Conservation (phyloP, 1,140 invertebrate genomes). For the Conus betulinus region DNA sequence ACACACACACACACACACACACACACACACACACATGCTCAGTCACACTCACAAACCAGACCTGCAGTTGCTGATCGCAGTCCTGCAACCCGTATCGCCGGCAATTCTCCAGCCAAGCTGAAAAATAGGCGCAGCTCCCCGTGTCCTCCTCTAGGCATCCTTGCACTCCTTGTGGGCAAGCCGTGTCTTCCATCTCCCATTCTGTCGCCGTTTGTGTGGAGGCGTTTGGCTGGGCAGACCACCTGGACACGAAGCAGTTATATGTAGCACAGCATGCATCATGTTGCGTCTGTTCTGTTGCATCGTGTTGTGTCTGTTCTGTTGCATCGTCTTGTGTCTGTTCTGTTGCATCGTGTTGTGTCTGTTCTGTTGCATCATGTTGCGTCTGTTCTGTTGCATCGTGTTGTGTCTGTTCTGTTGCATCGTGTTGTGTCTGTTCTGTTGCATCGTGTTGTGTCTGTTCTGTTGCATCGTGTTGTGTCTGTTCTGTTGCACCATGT, state of each 20-base stretch:
- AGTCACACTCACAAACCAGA: not conserved
- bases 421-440: no score
- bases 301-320: not conserved
- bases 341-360: not conserved
- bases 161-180: constrained; percentile 68
- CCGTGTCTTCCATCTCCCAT: constrained; percentile 38
- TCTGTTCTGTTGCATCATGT: not conserved
- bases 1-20: no score
- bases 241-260: no score
- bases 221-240: not conserved
- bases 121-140: constrained; percentile 60
- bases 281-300: no score
- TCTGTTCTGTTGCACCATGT: no score
- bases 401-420: no score
- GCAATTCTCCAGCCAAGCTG: constrained; percentile 68
- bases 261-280: no score
- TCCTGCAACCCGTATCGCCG: constrained; percentile 60
- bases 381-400: no score
- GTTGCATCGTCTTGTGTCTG: not conserved
- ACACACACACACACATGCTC: no score
- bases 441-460: no score
- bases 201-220: constrained; percentile 73
- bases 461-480: no score
- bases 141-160: constrained; percentile 35
- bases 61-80: constrained; percentile 61